A percentile compares a stretch with the other conserved stretches of the same genome.
Evolutionary conservation across 2,797 vertebrate species (phyloP).

Genomic region (Gobio occitaniae): DNA sequence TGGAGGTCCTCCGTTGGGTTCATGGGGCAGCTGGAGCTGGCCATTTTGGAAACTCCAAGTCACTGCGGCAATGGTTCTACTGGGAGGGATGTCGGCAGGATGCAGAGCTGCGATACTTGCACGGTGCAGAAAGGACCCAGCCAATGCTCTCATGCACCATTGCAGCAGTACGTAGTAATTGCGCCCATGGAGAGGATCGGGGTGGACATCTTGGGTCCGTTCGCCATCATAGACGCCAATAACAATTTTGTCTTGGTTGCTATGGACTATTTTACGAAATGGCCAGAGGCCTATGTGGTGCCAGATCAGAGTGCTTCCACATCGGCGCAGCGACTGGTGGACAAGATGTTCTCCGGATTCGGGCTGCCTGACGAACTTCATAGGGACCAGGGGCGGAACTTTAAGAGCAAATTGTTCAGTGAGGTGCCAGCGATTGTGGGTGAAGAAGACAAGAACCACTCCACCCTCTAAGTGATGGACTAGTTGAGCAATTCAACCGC

Average conservation of each 20-base stretch:
- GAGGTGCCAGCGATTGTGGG: slow-evolving; percentile 24
- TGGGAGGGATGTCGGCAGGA: not conserved
- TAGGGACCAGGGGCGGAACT: slow-evolving; percentile 50
- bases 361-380: slow-evolving; percentile 27
- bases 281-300: too few species aligned
- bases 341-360: slow-evolving; percentile 40
- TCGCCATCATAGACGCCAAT: not conserved
- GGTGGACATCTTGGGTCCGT: slow-evolving; percentile 38
- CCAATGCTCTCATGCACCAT: not conserved
- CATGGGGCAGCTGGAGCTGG: not conserved
- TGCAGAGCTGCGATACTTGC: not conserved
- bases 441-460: not conserved
- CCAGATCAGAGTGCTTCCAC: not conserved
- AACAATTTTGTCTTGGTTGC: slow-evolving; percentile 45
- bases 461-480: too few species aligned
- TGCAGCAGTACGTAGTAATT: slow-evolving; percentile 17
- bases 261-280: slow-evolving; percentile 30
- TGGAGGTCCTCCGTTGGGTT: slow-evolving; percentile 3
- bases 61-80: slow-evolving; percentile 13
- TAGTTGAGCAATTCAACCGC: too few species aligned
- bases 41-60: not conserved
- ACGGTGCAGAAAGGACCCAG: not conserved
- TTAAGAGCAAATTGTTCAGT: not conserved
- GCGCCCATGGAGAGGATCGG: slow-evolving; percentile 22
- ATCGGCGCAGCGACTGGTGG: not conserved